These are phyloP conservation scores for Uromys caudimaculatus DNA, from an alignment of 2,797 vertebrate genomes.

Conservation along the genomic window DNA sequence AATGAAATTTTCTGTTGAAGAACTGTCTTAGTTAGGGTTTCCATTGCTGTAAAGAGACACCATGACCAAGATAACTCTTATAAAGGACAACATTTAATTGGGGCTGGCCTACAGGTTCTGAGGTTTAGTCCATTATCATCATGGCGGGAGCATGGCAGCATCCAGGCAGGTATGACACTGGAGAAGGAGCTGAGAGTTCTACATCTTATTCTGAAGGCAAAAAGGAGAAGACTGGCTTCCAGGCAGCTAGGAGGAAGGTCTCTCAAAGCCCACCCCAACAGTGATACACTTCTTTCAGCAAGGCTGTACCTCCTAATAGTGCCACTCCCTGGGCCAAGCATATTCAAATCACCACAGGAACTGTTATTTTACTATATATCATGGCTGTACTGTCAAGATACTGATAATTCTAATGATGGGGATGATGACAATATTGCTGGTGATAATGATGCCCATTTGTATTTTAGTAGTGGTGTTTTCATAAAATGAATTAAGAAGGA, in stretches of 20 bases:
- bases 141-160: background rate
- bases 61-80: background rate
- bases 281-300: background rate
- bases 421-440: background rate
- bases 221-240: background rate
- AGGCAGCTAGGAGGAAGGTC: background rate
- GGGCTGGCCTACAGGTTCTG: background rate
- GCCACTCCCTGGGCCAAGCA: background rate
- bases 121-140: background rate
- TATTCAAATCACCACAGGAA: background rate
- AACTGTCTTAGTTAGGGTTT: background rate
- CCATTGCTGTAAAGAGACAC: background rate
- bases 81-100: background rate
- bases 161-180: background rate
- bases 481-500: background rate
- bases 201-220: background rate
- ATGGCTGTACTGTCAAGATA: conserved; percentile 12
- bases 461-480: background rate
- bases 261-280: background rate
- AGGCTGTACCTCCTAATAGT: background rate
- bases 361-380: conserved; percentile 10
- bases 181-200: background rate
- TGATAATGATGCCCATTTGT: background rate
- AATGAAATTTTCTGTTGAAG: background rate
- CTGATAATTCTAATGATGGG: conserved; percentile 27